These are phyloP conservation scores for Sterrhoptilus dennistouni DNA, from an alignment of 2,113 vertebrate genomes.

Conservation along the genomic window DNA sequence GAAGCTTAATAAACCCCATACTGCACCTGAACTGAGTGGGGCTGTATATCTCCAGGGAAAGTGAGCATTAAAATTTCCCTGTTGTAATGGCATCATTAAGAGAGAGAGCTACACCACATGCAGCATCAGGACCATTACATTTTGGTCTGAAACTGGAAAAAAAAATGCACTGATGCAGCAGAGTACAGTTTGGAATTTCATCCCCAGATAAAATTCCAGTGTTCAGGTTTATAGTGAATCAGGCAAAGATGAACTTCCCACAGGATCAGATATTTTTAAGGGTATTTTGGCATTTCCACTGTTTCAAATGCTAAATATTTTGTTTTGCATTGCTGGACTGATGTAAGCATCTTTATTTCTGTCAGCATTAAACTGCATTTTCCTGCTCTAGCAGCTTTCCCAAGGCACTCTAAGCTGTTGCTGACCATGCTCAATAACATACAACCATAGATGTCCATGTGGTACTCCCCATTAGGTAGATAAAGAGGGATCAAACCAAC, in stretches of 20 bases:
- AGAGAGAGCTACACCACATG: neutral
- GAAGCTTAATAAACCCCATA: neutral
- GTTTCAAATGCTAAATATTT: neutral
- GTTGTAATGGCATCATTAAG: neutral
- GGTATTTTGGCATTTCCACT: neutral
- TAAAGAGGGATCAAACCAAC: neutral
- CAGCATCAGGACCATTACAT: neutral
- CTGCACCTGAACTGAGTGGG: neutral
- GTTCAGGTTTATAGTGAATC: neutral
- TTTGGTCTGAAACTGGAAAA: neutral
- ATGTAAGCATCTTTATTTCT: neutral
- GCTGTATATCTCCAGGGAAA: neutral
- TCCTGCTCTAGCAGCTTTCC: neutral
- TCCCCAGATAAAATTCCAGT: neutral
- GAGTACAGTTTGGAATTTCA: neutral
- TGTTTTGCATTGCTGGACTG: neutral
- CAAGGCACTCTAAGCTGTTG: neutral
- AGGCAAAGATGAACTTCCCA: neutral
- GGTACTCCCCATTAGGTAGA: neutral
- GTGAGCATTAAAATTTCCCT: neutral
- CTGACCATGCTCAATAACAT: neutral
- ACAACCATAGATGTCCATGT: accelerated
- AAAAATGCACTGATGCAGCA: neutral
- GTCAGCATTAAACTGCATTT: neutral
- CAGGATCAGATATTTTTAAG: neutral